Conservation (phyloP, 2,113 vertebrate genomes). For the Dendropsophus ebraccatus region DNA sequence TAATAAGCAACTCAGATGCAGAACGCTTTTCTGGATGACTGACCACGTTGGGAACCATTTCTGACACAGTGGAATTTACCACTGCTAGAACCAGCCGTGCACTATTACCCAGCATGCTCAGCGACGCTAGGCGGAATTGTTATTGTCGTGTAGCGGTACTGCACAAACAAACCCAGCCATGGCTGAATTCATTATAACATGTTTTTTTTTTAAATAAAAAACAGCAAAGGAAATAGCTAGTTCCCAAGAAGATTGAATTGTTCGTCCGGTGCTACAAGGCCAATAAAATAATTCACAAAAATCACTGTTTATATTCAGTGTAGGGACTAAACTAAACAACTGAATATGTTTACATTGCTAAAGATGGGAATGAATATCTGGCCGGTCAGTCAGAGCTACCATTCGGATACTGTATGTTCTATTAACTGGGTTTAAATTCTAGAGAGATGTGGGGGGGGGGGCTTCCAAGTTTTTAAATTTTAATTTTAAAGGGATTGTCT, state of each 20-base stretch:
- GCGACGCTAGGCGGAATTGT: not conserved
- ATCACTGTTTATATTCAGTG: conserved; percentile 15
- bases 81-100: not conserved
- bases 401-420: not conserved
- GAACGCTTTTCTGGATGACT: conserved; percentile 2
- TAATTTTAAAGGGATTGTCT: too few relatives aligned
- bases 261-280: not conserved
- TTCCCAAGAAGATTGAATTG: conserved; percentile 58
- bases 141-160: conserved; percentile 1
- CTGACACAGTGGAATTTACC: not conserved
- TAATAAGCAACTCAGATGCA: not conserved
- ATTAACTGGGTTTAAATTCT: not conserved
- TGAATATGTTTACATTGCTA: conserved; percentile 24
- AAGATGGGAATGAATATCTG: conserved; percentile 53
- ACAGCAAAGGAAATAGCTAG: conserved; percentile 9
- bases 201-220: conserved; percentile 41
- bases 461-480: too few relatives aligned
- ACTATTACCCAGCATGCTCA: not conserved
- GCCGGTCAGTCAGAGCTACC: not conserved
- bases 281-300: conserved; percentile 46
- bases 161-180: conserved; percentile 21
- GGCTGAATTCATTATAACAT: conserved; percentile 29
- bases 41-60: not conserved
- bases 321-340: conserved; percentile 10
- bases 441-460: not conserved